Base-by-base conservation (phyloP, 2,113 vertebrate genomes). In the Bostrychus sinensis region DNA sequence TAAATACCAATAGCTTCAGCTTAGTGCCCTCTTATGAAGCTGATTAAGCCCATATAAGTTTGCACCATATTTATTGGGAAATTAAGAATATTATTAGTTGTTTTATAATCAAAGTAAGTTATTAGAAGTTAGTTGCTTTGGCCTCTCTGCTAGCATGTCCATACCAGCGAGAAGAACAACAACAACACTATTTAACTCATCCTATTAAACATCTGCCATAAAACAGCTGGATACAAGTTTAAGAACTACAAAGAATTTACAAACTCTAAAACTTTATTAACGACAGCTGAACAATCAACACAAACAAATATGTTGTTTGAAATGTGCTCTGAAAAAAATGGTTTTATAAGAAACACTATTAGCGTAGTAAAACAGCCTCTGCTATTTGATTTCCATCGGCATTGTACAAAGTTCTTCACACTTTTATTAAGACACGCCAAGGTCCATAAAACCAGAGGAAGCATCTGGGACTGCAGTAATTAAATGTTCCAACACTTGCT, bases 401-500 rank as follows among this genome's bases (percentile, higher is more conserved):
- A 14, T 65, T 65, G 16, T 51, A 10, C 7, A 14, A 17, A 30
- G 25, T 9, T 55, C 62, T 60, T 62, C 57, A 53, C 76, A 64
- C n/a, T 23, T 72, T 69, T 60, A 64, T 54, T 61, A 3, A 22
- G 22, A 32, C 50, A 54, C 53, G 38, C 30, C 22, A 54, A 32
- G n/a, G 45, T 51, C 65, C 59, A 57, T 58, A 72, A 59, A 70
- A 72, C 37, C 19, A 4, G 37, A 37, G 58, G 62, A 70, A 80
- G 78, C 77, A 80, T 84, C 81, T 83, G 80, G 71, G 76, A 86
- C 76, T 70, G 80, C 38, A 59, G 46, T 73, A 81, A 84, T 78
- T 65, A 81, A 67, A 39, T 76, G 58, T 62, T 85, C 55, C 75
- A 78, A 80, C 78, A 66, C 73, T 67, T 84, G 57, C 58, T 23